These are phyloP conservation scores for Betta splendens DNA, from an alignment of 2,797 vertebrate genomes.

Conservation along the genomic window DNA sequence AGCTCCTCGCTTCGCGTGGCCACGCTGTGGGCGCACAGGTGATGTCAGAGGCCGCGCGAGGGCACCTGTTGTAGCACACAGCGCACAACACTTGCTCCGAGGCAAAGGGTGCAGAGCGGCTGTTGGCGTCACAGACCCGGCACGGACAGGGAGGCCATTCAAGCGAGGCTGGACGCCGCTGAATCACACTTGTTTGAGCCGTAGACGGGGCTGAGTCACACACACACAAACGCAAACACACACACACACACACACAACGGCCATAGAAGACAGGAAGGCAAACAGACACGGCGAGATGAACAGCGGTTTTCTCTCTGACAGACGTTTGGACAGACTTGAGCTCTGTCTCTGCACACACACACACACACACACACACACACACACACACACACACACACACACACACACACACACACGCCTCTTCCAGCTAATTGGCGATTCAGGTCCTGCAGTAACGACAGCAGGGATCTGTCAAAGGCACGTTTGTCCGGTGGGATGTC, in stretches of 20 bases:
- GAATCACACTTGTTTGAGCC: slow-evolving; percentile 63
- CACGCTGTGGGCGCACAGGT: slow-evolving; percentile 54
- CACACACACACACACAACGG: slow-evolving; percentile 42
- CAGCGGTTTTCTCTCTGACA: slow-evolving; percentile 43
- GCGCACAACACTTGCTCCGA: slow-evolving; percentile 75
- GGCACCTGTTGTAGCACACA: slow-evolving; percentile 80
- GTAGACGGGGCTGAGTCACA: slow-evolving; percentile 56
- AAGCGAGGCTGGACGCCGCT: slow-evolving; percentile 57
- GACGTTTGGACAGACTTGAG: slow-evolving; percentile 36
- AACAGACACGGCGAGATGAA: slow-evolving; percentile 54
- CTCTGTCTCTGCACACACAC: slow-evolving; percentile 9
- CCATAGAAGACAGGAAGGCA: slow-evolving; percentile 59
- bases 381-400: slow-evolving; percentile 12
- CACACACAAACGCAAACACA: slow-evolving; percentile 51
- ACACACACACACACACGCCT: slow-evolving; percentile 30
- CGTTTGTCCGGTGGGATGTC: slow-evolving; percentile 54
- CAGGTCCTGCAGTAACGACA: slow-evolving; percentile 40
- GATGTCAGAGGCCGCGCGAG: slow-evolving; percentile 58
- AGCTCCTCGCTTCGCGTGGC: slow-evolving; percentile 10
- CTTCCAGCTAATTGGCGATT: slow-evolving; percentile 58
- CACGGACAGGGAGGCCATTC: slow-evolving; percentile 76
- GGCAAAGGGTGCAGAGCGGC: slow-evolving; percentile 67
- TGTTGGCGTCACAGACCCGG: slow-evolving; percentile 63
- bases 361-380: slow-evolving; percentile 31
- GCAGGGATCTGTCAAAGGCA: slow-evolving; percentile 49